phyloP scores from a whole-genome alignment of 2,113 vertebrate genomes.

The Eubucco bourcierii region DNA sequence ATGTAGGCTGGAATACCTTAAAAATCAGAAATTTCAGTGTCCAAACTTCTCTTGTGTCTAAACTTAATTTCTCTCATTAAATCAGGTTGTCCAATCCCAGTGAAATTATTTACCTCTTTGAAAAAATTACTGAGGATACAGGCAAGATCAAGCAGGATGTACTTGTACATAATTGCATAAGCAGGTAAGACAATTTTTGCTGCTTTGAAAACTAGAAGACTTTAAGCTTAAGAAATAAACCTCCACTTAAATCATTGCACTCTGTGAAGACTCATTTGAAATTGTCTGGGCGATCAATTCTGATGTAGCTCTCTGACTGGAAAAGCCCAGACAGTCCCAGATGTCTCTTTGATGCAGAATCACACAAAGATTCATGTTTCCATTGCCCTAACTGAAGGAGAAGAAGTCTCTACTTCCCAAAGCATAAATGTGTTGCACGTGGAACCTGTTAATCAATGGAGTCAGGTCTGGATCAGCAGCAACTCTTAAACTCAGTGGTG shows the following conservation, averaged over 20 bases:
- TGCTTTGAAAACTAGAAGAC: background rate
- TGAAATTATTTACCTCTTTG: background rate
- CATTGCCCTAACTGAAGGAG: background rate
- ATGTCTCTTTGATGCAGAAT: conserved; percentile 37
- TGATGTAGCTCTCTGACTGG: background rate
- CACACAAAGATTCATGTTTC: conserved; percentile 17
- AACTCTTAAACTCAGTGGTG: background rate
- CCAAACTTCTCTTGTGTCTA: background rate
- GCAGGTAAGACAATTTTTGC: conserved; percentile 6
- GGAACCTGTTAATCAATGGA: conserved; percentile 30
- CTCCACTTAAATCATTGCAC: background rate
- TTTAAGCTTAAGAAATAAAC: background rate
- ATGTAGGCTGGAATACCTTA: background rate
- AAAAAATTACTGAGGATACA: background rate
- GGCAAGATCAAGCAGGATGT: background rate
- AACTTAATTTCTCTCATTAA: background rate
- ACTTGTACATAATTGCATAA: background rate
- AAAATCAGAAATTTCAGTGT: background rate
- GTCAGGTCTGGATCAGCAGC: background rate
- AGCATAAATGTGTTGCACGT: background rate
- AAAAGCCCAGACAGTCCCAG: conserved; percentile 14
- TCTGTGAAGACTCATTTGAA: background rate
- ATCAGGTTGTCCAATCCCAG: background rate
- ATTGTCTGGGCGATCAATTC: conserved; percentile 14
- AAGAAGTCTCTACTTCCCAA: background rate